These are phyloP conservation scores for Tinea trinotella DNA, from an alignment of 2,888 invertebrate species.

Conservation along the genomic window DNA sequence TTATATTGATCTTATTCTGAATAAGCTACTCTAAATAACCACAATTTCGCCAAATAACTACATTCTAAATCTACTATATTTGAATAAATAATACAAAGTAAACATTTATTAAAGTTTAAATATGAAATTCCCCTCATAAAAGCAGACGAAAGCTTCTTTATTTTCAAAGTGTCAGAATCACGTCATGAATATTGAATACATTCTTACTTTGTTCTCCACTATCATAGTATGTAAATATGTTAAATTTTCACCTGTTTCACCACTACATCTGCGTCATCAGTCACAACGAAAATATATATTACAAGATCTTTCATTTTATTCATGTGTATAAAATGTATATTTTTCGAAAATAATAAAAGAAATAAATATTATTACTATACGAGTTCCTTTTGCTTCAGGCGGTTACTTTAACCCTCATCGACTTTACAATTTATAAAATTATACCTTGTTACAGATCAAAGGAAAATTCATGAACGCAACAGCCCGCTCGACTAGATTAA, in stretches of 20 bases:
- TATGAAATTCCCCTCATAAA: background rate
- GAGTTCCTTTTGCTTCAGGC: background rate
- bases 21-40: too few species aligned
- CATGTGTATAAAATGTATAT: too few species aligned
- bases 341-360: too few species aligned
- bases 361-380: too few species aligned
- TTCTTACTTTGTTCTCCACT: slow-evolving; percentile 2
- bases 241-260: background rate
- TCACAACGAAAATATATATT: too few species aligned
- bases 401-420: background rate
- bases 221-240: background rate
- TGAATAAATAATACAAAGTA: background rate
- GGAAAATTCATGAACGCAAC: slow-evolving; percentile 82
- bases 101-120: background rate
- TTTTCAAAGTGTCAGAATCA: background rate
- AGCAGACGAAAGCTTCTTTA: background rate
- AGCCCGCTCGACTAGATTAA: slow-evolving; percentile 81
- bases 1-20: too few species aligned
- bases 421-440: background rate
- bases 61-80: too few species aligned
- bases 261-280: background rate
- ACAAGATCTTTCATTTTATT: too few species aligned
- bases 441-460: slow-evolving; percentile 72
- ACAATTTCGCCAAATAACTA: too few species aligned
- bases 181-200: background rate